A percentile compares a stretch with the other conserved stretches of the same genome.
Evolutionary conservation across 2,113 vertebrate genomes (phyloP).

Genomic region (Sorex fumeus): DNA sequence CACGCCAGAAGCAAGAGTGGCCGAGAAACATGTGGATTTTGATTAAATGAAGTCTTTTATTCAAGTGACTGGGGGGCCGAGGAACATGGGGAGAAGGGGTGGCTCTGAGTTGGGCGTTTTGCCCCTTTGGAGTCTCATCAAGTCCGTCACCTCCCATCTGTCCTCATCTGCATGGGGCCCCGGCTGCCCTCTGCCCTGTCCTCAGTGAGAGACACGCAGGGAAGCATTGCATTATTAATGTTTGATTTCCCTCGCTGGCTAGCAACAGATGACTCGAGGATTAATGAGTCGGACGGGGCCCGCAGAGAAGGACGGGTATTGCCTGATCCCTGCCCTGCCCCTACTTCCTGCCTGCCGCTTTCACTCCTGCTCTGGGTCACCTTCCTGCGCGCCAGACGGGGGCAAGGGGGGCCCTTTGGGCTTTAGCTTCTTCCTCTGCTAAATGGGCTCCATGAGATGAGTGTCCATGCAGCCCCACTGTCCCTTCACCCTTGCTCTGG

Average conservation of each 20-base stretch:
- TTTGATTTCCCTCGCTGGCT: constrained; percentile 87
- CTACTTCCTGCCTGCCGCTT: not conserved
- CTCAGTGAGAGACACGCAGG: constrained; percentile 77
- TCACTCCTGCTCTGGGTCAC: no score
- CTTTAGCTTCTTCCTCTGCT: constrained; percentile 9
- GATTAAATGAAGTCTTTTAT: constrained; percentile 68
- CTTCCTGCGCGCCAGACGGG: not conserved
- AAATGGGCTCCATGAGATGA: not conserved
- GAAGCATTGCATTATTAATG: constrained; percentile 86
- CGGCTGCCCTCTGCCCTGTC: constrained; percentile 68
- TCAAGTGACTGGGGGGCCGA: not conserved
- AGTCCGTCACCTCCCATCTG: not conserved
- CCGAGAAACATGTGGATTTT: constrained; percentile 1
- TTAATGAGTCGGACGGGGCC: not conserved
- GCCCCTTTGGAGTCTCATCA: not conserved
- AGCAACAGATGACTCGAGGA: constrained; percentile 86
- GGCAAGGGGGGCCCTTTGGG: not conserved
- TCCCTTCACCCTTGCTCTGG: no score
- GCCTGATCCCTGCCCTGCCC: no score
- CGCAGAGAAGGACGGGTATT: not conserved
- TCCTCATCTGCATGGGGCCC: not conserved
- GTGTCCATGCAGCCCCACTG: no score
- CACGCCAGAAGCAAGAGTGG: not conserved
- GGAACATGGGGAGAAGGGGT: not conserved
- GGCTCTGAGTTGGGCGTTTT: not conserved